Evolutionary conservation across 1,140 invertebrate species (phyloP).

Genomic region (Pachyrhynchus sulphureomaculatus): DNA sequence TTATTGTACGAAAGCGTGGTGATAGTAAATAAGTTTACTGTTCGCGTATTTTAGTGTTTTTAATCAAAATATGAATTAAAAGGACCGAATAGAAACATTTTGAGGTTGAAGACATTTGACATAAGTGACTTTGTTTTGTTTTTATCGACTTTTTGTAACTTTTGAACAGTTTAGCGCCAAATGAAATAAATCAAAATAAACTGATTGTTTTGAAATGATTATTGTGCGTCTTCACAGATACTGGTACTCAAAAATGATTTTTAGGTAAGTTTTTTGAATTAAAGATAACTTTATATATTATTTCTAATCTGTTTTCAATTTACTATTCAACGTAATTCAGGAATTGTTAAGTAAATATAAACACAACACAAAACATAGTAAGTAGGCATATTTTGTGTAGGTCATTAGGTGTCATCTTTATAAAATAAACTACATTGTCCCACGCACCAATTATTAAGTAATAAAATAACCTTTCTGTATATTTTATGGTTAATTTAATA

Average conservation of each 20-base stretch:
- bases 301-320: too few species aligned
- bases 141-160: neutral
- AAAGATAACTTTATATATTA: neutral
- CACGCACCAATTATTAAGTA: too few species aligned
- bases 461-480: too few species aligned
- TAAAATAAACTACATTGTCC: too few species aligned
- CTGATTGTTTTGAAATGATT: neutral
- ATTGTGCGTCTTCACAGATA: neutral
- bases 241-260: neutral
- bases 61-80: constrained; percentile 4
- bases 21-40: neutral
- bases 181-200: neutral
- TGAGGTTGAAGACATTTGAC: neutral
- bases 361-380: too few species aligned
- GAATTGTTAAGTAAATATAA: neutral
- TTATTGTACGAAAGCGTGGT: neutral
- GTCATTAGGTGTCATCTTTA: too few species aligned
- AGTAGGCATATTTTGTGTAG: too few species aligned
- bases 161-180: neutral
- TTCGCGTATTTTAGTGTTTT: constrained; percentile 1
- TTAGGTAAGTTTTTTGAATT: neutral
- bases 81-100: neutral
- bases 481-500: too few species aligned
- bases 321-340: neutral
- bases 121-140: neutral